phyloP scores from a whole-genome alignment of 1,140 invertebrate genomes.

The Zaprionus africanus region DNA sequence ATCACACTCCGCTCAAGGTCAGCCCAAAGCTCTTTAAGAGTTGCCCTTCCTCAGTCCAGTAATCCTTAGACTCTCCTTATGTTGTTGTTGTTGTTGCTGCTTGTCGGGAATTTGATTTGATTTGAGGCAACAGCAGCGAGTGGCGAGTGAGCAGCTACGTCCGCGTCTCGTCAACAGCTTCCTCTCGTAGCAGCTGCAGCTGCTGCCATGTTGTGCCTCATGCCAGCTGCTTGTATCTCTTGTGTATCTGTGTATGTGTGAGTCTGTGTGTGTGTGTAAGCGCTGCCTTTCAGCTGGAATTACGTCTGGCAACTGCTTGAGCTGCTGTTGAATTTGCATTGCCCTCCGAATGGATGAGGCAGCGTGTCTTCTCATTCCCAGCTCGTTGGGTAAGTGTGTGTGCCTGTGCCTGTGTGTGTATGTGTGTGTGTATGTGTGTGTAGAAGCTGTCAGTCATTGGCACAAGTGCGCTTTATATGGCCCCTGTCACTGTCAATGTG shows the following conservation, averaged over 20 bases:
- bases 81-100: constrained; percentile 33
- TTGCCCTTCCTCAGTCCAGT: not conserved
- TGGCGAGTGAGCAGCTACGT: constrained; percentile 17
- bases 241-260: constrained; percentile 20
- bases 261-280: constrained; percentile 10
- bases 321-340: constrained; percentile 62
- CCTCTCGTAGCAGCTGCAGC: not conserved
- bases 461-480: constrained; percentile 65
- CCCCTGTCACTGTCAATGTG: constrained; percentile 44
- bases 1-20: not conserved
- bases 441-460: constrained; percentile 66
- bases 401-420: constrained; percentile 15
- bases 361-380: constrained; percentile 3
- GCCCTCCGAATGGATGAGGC: constrained; percentile 20
- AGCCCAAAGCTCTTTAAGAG: not conserved
- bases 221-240: constrained; percentile 33
- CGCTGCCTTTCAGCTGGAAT: constrained; percentile 54
- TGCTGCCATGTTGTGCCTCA: constrained; percentile 28
- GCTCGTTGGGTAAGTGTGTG: constrained; percentile 10
- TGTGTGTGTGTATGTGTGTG: constrained; percentile 20
- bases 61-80: not conserved
- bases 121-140: constrained; percentile 46
- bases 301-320: constrained; percentile 65
- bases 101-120: constrained; percentile 76
- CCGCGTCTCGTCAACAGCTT: constrained; percentile 41